Percentiles rank a stretch among this genome's conserved stretches.
Evolutionary conservation across 2,113 vertebrate genomes (phyloP).

Genomic region (Gobio gobio): DNA sequence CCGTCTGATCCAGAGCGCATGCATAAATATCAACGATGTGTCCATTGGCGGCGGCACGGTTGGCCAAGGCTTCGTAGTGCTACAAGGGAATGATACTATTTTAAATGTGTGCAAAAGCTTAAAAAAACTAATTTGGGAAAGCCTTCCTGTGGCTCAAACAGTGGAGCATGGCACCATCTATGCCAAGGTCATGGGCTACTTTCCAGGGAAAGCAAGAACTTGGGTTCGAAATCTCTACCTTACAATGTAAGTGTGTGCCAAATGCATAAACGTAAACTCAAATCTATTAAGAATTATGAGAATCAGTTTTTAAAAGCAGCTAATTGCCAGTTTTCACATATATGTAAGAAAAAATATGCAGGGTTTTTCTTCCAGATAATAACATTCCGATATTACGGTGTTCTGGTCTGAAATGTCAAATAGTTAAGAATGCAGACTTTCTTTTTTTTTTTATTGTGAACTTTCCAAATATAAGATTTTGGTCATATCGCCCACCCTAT

Average conservation of each 20-base stretch:
- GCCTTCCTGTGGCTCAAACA: neutral
- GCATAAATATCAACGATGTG: conserved; percentile 98
- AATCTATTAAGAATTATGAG: neutral
- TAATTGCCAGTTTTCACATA: neutral
- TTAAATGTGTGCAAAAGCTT: neutral
- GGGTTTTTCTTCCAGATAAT: neutral
- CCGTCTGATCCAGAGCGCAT: conserved; percentile 94
- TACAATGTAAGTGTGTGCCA: neutral
- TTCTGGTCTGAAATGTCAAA: neutral
- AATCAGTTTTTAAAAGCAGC: neutral
- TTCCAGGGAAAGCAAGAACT: neutral
- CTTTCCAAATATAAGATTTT: neutral
- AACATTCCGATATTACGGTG: neutral
- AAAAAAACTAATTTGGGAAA: too few species aligned
- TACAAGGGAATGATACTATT: conserved; percentile 59
- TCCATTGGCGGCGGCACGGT: conserved; percentile 87
- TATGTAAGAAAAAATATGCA: neutral
- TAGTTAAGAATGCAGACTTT: neutral
- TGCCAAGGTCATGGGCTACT: neutral
- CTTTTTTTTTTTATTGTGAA: neutral
- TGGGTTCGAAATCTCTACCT: neutral
- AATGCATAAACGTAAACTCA: neutral
- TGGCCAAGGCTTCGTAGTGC: conserved; percentile 94
- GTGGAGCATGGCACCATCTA: neutral
- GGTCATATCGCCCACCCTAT: neutral